Evolutionary conservation across 1,140 invertebrate genomes (phyloP).

Genomic region (Helicoverpa zea): DNA sequence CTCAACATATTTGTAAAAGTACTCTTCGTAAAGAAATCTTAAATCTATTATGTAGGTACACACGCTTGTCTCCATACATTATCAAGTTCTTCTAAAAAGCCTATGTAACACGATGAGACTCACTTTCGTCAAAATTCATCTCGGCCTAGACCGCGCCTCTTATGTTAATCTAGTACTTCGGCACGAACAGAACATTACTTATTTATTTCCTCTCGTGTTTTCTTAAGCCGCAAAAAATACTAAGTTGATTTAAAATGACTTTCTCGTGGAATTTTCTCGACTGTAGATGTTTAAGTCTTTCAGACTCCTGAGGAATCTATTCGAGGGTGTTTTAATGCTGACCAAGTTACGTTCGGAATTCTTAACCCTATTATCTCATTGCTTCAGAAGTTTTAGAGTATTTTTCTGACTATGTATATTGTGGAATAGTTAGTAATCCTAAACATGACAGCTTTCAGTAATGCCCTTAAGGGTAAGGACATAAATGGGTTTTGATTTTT

Average conservation of each 20-base stretch:
- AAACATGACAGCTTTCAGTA: no score
- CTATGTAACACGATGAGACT: slow-evolving; percentile 5
- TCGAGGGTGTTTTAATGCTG: background rate
- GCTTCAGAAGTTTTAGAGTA: no score
- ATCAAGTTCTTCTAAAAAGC: slow-evolving; percentile 5
- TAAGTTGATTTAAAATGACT: slow-evolving; percentile 38
- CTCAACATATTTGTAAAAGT: background rate
- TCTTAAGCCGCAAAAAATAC: slow-evolving; percentile 22
- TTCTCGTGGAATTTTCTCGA: slow-evolving; percentile 3
- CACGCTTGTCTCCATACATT: background rate
- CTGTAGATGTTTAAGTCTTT: slow-evolving; percentile 1
- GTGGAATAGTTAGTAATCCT: no score
- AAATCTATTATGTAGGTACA: slow-evolving; percentile 23
- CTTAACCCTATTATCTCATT: no score
- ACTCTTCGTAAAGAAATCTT: background rate
- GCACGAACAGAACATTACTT: slow-evolving; percentile 12
- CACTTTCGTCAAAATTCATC: slow-evolving; percentile 25
- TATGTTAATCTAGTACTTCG: slow-evolving; percentile 32
- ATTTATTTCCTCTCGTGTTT: slow-evolving; percentile 19
- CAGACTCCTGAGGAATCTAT: background rate
- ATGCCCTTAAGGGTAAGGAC: no score
- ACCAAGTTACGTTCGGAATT: no score
- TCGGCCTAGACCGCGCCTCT: slow-evolving; percentile 16
- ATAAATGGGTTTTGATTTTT: no score
- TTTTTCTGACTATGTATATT: no score